Base-by-base conservation (phyloP, 2,113 vertebrate genomes). In the Onychorhynchus coronatus region DNA sequence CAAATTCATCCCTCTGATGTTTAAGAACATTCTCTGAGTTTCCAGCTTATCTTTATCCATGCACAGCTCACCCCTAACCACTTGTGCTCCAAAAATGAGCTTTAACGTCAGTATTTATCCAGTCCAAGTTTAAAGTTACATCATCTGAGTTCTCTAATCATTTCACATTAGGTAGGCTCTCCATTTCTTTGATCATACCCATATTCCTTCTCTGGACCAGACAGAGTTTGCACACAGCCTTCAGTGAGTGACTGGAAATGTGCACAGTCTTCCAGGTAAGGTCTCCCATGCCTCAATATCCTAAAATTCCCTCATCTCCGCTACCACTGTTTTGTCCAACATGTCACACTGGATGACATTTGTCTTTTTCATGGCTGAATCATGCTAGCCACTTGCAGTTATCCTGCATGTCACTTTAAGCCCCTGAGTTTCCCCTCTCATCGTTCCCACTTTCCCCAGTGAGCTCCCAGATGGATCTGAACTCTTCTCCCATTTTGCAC, bases 81-180 rank as follows among this genome's bases (percentile, higher is more conserved):
- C 61, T 95, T 56, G 41, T 65, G 80, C 95, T 96, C 94, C 80
- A 95, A 96, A 97, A 93, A 86, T 52, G 47, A 63, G 73, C 42
- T 59, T 67, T 84, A 92, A 86, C 31, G 18, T 95, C 86, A 95
- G 25, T 2, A 12, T 59, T 93, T 91, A 92, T 74, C 42, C 35
- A 72, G 55, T 8, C 91, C 67, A 37, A 76, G 47, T 86, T 84
- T 93, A 84, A 89, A 93, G 42, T 81, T 85, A 11, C 30, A 95
- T 71, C 55, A 84, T 78, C 63, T 39, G 61, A 92, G 44, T 75
- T 89, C 89, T 95, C 77, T 71, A 95, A 95, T 91, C 83, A 91
- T 68, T 86, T 96, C 24, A 23, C 56, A 93, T 88, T 85, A 88
- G 72, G 67, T 53, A 92, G 25, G 30, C 42, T 86, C 85, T 88